Percentiles rank a stretch among this genome's conserved stretches.
These are phyloP conservation scores for Stegostoma tigrinum DNA, from an alignment of 2,113 vertebrate genomes.

Conservation along the genomic window DNA sequence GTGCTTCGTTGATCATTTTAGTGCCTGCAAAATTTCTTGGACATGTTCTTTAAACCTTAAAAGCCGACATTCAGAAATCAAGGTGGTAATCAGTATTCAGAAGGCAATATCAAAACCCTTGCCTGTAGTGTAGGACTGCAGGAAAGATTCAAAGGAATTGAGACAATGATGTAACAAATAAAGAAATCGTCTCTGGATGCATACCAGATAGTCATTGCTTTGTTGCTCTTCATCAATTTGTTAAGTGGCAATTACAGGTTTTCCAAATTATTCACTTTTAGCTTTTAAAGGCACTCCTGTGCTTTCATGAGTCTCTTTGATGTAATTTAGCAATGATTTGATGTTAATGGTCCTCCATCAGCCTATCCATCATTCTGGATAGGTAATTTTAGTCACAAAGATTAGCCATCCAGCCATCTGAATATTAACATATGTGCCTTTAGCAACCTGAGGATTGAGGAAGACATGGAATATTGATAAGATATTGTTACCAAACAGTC, in stretches of 20 bases:
- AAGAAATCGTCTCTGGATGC: background rate
- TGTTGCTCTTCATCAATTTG: background rate
- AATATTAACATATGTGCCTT: background rate
- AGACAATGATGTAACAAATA: background rate
- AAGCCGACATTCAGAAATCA: background rate
- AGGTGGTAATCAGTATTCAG: background rate
- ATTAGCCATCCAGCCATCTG: no score
- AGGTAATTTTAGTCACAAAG: conserved; percentile 7
- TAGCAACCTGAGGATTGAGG: background rate
- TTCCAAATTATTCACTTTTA: background rate
- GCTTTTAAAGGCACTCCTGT: background rate
- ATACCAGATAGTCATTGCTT: background rate
- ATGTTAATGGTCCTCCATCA: background rate
- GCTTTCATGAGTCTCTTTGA: background rate
- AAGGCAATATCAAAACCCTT: background rate
- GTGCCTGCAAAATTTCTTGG: background rate
- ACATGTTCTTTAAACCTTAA: background rate
- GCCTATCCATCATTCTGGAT: background rate
- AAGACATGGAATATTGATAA: background rate
- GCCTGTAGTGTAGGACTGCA: background rate
- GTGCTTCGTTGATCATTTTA: background rate
- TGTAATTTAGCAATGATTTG: background rate
- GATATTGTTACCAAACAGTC: background rate
- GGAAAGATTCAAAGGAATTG: background rate
- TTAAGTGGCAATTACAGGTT: background rate